Evolutionary conservation across 2,113 vertebrate genomes (phyloP).

Genomic region (Zonotrichia leucophrys): DNA sequence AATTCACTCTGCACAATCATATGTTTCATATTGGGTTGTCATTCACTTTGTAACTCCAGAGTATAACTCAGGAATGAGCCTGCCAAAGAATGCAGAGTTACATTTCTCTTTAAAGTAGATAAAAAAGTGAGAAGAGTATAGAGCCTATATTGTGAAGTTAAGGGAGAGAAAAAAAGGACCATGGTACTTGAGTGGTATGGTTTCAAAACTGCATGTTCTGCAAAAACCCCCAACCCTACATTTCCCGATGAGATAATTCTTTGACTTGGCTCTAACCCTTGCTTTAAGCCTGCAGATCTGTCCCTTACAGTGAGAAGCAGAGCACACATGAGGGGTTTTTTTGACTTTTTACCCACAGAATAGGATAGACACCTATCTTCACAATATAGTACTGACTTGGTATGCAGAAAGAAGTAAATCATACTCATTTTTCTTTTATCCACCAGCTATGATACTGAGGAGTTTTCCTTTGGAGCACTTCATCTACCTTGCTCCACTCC

Average conservation of each 20-base stretch:
- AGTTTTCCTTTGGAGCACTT: not conserved
- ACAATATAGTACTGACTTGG: not conserved
- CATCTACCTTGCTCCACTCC: not conserved
- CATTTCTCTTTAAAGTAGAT: constrained; percentile 2
- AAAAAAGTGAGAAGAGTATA: not conserved
- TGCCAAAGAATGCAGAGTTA: not conserved
- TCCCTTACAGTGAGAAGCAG: not conserved
- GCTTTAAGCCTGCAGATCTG: not conserved
- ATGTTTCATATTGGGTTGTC: constrained; percentile 14
- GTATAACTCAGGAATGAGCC: not conserved
- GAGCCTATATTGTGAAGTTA: not conserved
- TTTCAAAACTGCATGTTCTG: not conserved
- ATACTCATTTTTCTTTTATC: not conserved
- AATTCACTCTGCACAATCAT: not conserved
- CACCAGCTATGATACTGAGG: fast-evolving
- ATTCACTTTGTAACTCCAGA: not conserved
- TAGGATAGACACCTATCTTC: not conserved
- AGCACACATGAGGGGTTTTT: not conserved
- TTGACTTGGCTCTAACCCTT: not conserved
- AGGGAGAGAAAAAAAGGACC: not conserved
- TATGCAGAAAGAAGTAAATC: not conserved
- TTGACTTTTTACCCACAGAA: not conserved
- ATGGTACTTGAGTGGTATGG: not conserved
- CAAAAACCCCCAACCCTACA: fast-evolving
- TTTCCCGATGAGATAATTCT: not conserved